Conservation (phyloP, 2,113 vertebrate species). For the Myotis yumanensis region DNA sequence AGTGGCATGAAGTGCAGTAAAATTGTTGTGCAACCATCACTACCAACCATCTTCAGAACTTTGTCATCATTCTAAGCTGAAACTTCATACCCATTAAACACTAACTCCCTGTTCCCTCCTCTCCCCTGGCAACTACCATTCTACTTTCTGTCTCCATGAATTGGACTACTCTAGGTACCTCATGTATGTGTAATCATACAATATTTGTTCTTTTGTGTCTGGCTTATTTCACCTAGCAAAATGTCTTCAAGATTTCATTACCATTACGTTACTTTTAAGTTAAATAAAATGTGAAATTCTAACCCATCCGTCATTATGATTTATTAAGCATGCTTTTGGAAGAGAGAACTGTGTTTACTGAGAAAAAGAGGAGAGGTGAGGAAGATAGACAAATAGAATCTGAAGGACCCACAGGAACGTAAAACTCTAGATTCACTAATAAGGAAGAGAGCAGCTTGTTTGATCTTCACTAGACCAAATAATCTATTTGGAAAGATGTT, state of each 20-base stretch:
- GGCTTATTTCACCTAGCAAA: neutral
- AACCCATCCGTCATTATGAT: neutral
- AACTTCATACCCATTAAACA: neutral
- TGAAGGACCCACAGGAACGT: neutral
- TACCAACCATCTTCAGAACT: neutral
- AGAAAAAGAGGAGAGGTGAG: neutral
- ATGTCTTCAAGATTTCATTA: neutral
- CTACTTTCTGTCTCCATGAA: neutral
- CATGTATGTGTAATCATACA: neutral
- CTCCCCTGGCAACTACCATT: neutral
- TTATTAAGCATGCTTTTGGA: neutral
- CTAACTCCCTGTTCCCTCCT: no score
- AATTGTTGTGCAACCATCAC: neutral
- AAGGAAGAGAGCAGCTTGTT: neutral
- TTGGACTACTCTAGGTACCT: neutral
- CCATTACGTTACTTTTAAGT: neutral
- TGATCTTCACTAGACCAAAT: neutral
- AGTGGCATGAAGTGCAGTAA: neutral
- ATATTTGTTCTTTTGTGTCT: neutral
- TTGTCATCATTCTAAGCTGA: neutral
- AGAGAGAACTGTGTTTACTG: neutral
- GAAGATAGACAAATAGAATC: neutral
- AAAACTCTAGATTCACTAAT: neutral
- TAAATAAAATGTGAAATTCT: conserved; percentile 29
- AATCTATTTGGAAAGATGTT: neutral